Conservation (phyloP, 2,113 vertebrate species). For the Solenodon paradoxus region DNA sequence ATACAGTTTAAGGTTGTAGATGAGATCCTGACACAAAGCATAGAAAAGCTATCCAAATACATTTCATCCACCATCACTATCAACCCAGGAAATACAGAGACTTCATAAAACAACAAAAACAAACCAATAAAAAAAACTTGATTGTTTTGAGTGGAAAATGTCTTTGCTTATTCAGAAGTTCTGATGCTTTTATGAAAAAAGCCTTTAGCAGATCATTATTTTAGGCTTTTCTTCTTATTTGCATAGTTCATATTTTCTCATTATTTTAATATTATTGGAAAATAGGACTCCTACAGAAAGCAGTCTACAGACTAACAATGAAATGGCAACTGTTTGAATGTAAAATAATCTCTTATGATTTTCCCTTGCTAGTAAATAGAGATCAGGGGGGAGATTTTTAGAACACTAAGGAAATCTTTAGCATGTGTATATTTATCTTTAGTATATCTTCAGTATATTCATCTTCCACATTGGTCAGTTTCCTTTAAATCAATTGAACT, state of each 20-base stretch:
- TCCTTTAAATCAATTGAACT: conserved; percentile 49
- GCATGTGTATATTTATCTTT: too few relatives aligned
- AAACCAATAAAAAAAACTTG: neutral
- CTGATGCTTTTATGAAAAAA: conserved; percentile 46
- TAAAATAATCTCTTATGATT: conserved; percentile 44
- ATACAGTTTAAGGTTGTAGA: neutral
- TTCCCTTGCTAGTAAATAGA: conserved; percentile 13
- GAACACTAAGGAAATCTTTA: neutral
- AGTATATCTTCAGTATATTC: neutral
- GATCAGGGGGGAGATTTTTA: conserved; percentile 36
- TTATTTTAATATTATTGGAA: conserved; percentile 60
- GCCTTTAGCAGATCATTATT: conserved; percentile 45
- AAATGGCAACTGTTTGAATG: conserved; percentile 61
- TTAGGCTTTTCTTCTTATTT: conserved; percentile 46
- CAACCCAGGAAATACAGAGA: neutral
- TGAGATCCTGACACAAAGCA: neutral
- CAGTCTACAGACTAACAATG: conserved; percentile 1
- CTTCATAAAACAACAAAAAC: conserved; percentile 46
- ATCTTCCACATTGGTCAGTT: conserved; percentile 6
- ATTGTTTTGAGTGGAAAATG: neutral
- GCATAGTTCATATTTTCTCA: conserved; percentile 57
- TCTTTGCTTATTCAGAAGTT: conserved; percentile 42
- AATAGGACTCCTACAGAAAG: conserved; percentile 46
- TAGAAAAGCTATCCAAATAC: neutral
- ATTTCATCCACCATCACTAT: conserved; percentile 22